Evolutionary conservation across 2,113 vertebrate genomes (phyloP).

Genomic region (Menura novaehollandiae): DNA sequence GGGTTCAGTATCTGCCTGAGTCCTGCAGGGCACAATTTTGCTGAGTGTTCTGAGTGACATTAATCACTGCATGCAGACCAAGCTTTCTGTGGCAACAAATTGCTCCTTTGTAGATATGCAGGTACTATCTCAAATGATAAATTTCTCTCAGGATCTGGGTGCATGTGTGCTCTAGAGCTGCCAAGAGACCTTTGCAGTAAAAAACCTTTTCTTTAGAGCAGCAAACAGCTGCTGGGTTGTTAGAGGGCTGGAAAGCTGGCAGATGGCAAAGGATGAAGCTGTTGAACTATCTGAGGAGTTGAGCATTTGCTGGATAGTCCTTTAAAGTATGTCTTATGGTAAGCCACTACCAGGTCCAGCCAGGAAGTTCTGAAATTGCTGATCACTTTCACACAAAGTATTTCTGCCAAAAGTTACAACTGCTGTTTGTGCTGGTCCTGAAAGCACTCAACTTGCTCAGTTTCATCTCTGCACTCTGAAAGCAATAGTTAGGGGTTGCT

Average conservation of each 20-base stretch:
- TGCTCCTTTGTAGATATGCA: background rate
- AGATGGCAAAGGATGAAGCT: background rate
- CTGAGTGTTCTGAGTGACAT: background rate
- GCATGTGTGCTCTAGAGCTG: background rate
- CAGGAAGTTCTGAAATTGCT: background rate
- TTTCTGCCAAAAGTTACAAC: background rate
- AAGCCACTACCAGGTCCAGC: background rate
- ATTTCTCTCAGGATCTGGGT: background rate
- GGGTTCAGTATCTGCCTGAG: background rate
- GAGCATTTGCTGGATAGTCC: background rate
- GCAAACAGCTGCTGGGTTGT: background rate
- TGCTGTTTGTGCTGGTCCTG: background rate
- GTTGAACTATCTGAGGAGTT: background rate
- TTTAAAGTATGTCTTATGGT: background rate
- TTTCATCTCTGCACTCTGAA: background rate
- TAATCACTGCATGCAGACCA: background rate
- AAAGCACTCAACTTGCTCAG: background rate
- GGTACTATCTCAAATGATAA: background rate
- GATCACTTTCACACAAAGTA: background rate
- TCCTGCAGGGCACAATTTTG: background rate
- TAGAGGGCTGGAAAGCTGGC: background rate
- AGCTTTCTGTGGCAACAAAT: background rate
- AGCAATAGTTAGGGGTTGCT: background rate
- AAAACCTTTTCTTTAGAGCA: background rate
- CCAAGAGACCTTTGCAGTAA: background rate